Conservation (phyloP, 2,797 vertebrate species). For the Oreortyx pictus region DNA sequence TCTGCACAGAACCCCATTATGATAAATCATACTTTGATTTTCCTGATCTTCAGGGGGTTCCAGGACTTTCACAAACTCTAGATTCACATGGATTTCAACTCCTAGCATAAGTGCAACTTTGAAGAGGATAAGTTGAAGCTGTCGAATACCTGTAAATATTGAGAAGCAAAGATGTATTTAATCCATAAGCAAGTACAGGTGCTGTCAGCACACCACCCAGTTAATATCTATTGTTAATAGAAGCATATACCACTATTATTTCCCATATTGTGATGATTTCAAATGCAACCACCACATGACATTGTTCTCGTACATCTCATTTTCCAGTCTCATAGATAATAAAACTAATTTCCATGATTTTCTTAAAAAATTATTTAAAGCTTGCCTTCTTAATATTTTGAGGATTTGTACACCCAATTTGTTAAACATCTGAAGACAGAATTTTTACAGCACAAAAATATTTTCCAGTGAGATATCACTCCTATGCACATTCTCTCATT, state of each 20-base stretch:
- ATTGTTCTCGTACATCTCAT: neutral
- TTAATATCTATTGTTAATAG: neutral
- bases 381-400: neutral
- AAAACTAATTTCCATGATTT: neutral
- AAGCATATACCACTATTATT: neutral
- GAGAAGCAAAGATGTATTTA: neutral
- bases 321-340: neutral
- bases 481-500: neutral
- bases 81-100: constrained; percentile 95
- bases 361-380: neutral
- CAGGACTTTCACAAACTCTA: constrained; percentile 92
- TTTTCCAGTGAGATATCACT: neutral
- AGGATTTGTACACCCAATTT: neutral
- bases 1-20: neutral
- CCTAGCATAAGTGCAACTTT: constrained; percentile 94
- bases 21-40: constrained; percentile 86
- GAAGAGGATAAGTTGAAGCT: constrained; percentile 95
- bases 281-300: neutral
- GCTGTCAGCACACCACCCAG: neutral
- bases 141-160: constrained; percentile 89
- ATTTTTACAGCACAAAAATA: neutral
- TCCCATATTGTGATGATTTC: neutral
- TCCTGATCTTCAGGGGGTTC: constrained; percentile 95
- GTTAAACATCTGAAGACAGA: neutral
- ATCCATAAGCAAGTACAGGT: neutral